Evolutionary conservation across 2,888 invertebrate genomes (phyloP).

Genomic region (Linnaemya vulpina): DNA sequence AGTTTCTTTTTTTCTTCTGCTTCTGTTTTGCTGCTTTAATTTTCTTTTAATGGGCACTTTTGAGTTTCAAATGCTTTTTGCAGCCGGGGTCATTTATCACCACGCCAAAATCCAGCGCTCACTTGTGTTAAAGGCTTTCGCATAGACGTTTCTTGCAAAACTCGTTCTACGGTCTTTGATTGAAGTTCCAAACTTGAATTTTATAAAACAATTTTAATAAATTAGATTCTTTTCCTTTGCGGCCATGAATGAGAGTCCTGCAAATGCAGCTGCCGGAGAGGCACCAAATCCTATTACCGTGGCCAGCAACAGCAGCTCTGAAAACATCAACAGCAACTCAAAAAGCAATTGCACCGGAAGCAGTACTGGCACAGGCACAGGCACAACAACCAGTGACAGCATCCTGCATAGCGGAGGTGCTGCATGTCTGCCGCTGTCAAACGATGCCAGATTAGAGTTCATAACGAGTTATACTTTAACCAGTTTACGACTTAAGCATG

Average conservation of each 20-base stretch:
- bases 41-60: constrained; percentile 49
- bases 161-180: constrained; percentile 35
- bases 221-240: constrained; percentile 21
- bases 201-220: constrained; percentile 47
- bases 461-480: constrained; percentile 89
- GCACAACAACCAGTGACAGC: constrained; percentile 39
- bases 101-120: constrained; percentile 32
- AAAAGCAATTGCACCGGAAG: constrained; percentile 21
- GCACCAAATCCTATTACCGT: background rate
- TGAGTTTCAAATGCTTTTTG: constrained; percentile 3
- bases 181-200: constrained; percentile 17
- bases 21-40: background rate
- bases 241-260: constrained; percentile 19
- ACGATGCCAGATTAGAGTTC: constrained; percentile 90
- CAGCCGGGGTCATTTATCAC: constrained; percentile 61
- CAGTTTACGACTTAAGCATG: constrained; percentile 91
- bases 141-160: constrained; percentile 48
- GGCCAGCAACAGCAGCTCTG: constrained; percentile 47
- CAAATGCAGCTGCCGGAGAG: constrained; percentile 28
- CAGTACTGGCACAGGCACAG: no score
- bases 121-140: constrained; percentile 27
- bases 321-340: constrained; percentile 64
- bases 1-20: background rate
- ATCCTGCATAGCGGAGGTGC: constrained; percentile 5
- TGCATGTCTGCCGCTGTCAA: constrained; percentile 57